Percentiles rank a stretch among this genome's conserved stretches.
Conservation (phyloP, 2,888 invertebrate species). For the Belgica antarctica region DNA sequence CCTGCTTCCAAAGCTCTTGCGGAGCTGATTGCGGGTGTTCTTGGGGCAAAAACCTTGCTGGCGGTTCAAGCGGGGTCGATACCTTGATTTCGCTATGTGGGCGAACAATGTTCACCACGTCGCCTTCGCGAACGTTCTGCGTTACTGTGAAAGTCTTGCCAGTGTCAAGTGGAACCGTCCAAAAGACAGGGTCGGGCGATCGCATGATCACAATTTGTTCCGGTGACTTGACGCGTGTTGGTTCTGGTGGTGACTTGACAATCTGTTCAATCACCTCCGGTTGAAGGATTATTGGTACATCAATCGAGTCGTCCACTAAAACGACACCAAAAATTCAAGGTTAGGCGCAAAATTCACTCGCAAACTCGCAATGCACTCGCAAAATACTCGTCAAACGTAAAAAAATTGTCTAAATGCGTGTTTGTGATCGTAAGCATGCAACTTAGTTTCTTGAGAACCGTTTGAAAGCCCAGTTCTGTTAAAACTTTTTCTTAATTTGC, state of each 20-base stretch:
- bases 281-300: slow-evolving; percentile 27
- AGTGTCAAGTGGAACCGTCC: slow-evolving; percentile 91
- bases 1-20: slow-evolving; percentile 63
- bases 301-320: slow-evolving; percentile 32
- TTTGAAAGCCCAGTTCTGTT: background rate
- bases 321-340: slow-evolving; percentile 14
- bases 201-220: slow-evolving; percentile 83
- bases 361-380: background rate
- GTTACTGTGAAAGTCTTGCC: slow-evolving; percentile 92
- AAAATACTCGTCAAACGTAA: background rate
- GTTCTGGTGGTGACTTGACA: slow-evolving; percentile 89
- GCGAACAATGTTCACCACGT: slow-evolving; percentile 60
- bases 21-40: slow-evolving; percentile 63
- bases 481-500: no score
- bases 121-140: slow-evolving; percentile 82
- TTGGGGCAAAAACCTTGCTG: slow-evolving; percentile 52
- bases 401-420: background rate
- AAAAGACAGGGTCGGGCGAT: slow-evolving; percentile 91
- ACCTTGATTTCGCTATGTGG: slow-evolving; percentile 86
- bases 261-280: slow-evolving; percentile 35
- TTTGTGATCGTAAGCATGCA: slow-evolving; percentile 30
- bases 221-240: slow-evolving; percentile 88
- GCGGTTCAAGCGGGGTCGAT: slow-evolving; percentile 65
- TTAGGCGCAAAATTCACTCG: background rate
- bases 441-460: slow-evolving; percentile 14